Evolutionary conservation across 2,113 vertebrate species (phyloP), one percentile per base, ranked within the genome.

Genomic region (Holacanthus passer): DNA sequence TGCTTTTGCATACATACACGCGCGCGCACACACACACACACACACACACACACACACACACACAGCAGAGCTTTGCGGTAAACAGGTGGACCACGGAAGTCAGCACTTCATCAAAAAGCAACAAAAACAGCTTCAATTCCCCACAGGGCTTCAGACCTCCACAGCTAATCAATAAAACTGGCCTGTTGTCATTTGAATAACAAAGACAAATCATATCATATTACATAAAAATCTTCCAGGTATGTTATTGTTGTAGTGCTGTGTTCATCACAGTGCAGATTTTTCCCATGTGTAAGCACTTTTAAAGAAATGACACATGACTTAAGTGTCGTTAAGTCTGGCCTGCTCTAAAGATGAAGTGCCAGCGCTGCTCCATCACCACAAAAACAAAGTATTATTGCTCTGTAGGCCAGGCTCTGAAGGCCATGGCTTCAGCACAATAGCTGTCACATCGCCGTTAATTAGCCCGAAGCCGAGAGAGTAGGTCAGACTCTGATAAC

Each of bases 81-180:
- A 89, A 90, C 85, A 93, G 88, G 83, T 89, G 77, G 90, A 90
- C 48, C 56, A 73, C 43, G 52, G 73, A 89, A 91, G 85, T 92
- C 93, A 93, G 91, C 94, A 93, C 77, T 93, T 93, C 80, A 88
- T 92, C 91, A 93, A 90, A 90, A 82, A 83, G 68, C 43, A 81
- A 77, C 77, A 90, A 90, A 93, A 73, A 86, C 63, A 84, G 83
- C 45, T 83, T 88, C 75, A 77, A 90, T 85, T 95, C 88, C 87
- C 90, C 72, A 75, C 50, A 73, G 88, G 77, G 5, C 81, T 39
- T 29, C 55, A 66, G 58, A 83, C 66, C 48, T 74, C 73, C 37
- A 31, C 39, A 82, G 45, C 7, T 76, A 81, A 94, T 95, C 93
- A 92, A 91, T 95, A 85, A 68, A 65, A 69, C 41, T 45, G 60